phyloP scores from a whole-genome alignment of 2,113 vertebrate species.

The Syrrhaptes paradoxus region DNA sequence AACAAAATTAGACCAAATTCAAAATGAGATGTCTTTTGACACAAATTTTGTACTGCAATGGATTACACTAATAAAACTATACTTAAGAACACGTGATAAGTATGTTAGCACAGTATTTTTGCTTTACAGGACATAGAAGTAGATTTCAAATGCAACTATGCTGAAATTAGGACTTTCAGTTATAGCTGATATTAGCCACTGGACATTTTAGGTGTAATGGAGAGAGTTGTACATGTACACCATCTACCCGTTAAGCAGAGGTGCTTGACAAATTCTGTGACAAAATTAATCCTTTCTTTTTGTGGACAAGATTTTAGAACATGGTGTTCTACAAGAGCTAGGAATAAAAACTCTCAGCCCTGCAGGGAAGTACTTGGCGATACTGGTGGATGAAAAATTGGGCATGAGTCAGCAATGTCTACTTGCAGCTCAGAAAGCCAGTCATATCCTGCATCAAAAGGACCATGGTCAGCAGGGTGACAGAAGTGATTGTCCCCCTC shows the following conservation, averaged over 20 bases:
- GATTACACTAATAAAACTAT: background rate
- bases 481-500: background rate
- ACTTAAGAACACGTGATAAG: background rate
- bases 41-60: background rate
- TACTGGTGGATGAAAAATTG: too few relatives aligned
- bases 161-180: background rate
- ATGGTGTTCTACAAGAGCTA: background rate
- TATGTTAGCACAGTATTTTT: background rate
- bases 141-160: background rate
- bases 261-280: background rate
- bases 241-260: background rate
- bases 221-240: background rate
- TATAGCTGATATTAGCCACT: background rate
- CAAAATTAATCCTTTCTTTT: background rate
- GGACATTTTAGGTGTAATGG: background rate
- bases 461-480: fast-evolving
- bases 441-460: background rate
- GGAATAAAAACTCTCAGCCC: background rate
- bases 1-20: background rate
- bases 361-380: background rate
- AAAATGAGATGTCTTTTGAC: background rate
- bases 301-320: background rate
- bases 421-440: background rate
- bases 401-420: too few relatives aligned
- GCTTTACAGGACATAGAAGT: background rate